Evolutionary conservation across 2,113 vertebrate species (phyloP), one percentile per base, ranked within the genome.

Genomic region (Saguinus midas): DNA sequence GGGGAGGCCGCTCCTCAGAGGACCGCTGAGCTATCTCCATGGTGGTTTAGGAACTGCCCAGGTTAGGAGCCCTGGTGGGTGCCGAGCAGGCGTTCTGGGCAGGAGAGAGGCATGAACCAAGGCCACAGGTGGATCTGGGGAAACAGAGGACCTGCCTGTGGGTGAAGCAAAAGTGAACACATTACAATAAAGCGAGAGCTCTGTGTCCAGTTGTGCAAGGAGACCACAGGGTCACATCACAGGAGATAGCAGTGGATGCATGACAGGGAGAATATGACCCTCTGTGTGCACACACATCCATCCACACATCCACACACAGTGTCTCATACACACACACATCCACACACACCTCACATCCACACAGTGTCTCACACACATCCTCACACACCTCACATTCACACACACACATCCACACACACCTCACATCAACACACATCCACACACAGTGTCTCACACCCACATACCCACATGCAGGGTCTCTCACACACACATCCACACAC

Each of bases 11-110:
- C 23, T 45, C 7, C 0, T 18, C 23, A 64, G 10, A 76, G 32
- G 16, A 20, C 27, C 2, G 0, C 3, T 6, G 66, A 32, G 57
- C 8, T 18, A 29, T 43, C 64, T 35, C 40, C 43, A 6, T 11
- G 6, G 18, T 1, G 13, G 13, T 13, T 70, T 55, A 85, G 80
- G 82, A 58, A 18, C 43, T 40, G 17, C 0, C 8, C 17, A 13
- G 17, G 50, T 29, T 32, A 6, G 40, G 52, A 68, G 21, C 6
- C 9, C 3, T 35, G 25, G 45, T 18, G n/a, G 20, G 9, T 52
- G 72, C 9, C 45, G 48, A 29, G 45, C 3, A 4, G 5, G 0
- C 20, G 4, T n/a, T 35, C 73, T 35, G 21, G 6, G 3, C 6
- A 25, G 37, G 72, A 32, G 9, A 48, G 8, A 16, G 43, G 23